Conservation (phyloP, 2,113 vertebrate species). For the Euleptes europaea region DNA sequence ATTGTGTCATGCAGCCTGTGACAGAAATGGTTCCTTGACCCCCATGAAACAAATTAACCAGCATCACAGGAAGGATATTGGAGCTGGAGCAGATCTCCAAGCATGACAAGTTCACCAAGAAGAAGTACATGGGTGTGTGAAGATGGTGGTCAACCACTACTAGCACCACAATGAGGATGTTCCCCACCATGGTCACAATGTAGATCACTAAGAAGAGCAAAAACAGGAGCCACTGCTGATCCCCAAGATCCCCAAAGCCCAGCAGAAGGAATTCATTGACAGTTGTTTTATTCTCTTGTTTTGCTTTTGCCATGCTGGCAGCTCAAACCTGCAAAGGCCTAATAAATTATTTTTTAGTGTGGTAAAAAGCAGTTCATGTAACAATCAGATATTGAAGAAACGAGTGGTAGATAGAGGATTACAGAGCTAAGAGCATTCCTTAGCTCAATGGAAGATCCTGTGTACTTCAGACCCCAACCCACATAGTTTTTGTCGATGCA, state of each 20-base stretch:
- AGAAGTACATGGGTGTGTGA: slow-evolving; percentile 31
- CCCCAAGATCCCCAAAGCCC: not conserved
- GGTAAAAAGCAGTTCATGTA: not conserved
- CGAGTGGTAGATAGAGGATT: not conserved
- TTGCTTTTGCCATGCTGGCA: not conserved
- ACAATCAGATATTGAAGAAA: not conserved
- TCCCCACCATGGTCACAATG: not conserved
- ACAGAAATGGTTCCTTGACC: slow-evolving; percentile 17
- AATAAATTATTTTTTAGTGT: not conserved
- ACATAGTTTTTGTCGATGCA: too few relatives aligned
- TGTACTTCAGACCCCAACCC: too few relatives aligned
- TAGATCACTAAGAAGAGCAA: slow-evolving; percentile 3
- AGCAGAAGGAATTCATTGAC: not conserved
- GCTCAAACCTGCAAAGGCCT: not conserved
- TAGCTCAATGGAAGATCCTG: too few relatives aligned
- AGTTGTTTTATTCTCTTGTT: slow-evolving; percentile 1
- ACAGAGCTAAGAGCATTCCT: too few relatives aligned
- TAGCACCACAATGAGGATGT: not conserved
- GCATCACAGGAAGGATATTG: slow-evolving; percentile 4
- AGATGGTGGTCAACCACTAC: not conserved
- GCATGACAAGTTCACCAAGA: slow-evolving; percentile 3
- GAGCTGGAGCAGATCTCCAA: slow-evolving; percentile 7
- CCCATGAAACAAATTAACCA: slow-evolving; percentile 9
- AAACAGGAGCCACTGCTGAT: not conserved
- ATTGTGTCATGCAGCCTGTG: slow-evolving; percentile 26